A percentile compares a stretch with the other conserved stretches of the same genome.
Conservation (phyloP, 2,797 vertebrate species). For the Lithobates sylvaticus region DNA sequence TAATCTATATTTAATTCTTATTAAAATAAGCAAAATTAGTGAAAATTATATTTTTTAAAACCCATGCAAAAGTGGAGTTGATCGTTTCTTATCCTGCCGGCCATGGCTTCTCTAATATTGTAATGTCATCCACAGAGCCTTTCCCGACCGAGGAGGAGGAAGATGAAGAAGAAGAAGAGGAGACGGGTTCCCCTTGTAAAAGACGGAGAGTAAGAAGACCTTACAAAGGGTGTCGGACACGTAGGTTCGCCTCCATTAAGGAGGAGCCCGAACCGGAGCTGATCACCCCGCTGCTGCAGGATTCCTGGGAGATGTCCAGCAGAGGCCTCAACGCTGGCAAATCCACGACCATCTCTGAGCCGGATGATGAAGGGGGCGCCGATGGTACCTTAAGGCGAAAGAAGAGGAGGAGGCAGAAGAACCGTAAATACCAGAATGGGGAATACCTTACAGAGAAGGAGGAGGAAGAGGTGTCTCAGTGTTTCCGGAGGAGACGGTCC, state of each 20-base stretch:
- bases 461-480: slow-evolving; percentile 76
- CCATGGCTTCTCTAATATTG: slow-evolving; percentile 57
- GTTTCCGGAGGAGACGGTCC: slow-evolving; percentile 73
- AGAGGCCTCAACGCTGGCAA: slow-evolving; percentile 76
- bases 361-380: slow-evolving; percentile 71
- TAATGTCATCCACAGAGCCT: background rate
- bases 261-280: slow-evolving; percentile 80
- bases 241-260: slow-evolving; percentile 76
- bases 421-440: slow-evolving; percentile 92
- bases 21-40: too few relatives aligned
- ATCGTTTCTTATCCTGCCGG: slow-evolving; percentile 29
- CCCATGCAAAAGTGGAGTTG: too few relatives aligned
- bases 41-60: too few relatives aligned
- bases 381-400: slow-evolving; percentile 80
- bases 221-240: slow-evolving; percentile 78
- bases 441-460: slow-evolving; percentile 92
- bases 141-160: slow-evolving; percentile 73
- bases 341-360: slow-evolving; percentile 74
- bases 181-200: slow-evolving; percentile 81
- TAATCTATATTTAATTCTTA: too few relatives aligned
- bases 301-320: slow-evolving; percentile 74
- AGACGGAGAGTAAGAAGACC: slow-evolving; percentile 78
- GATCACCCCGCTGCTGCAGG: slow-evolving; percentile 74
- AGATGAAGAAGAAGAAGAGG: slow-evolving; percentile 71
- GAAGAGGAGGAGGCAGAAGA: slow-evolving; percentile 91